Evolutionary conservation across 2,113 vertebrate species (phyloP), one percentile per base, ranked within the genome.

Genomic region (Procapra przewalskii): DNA sequence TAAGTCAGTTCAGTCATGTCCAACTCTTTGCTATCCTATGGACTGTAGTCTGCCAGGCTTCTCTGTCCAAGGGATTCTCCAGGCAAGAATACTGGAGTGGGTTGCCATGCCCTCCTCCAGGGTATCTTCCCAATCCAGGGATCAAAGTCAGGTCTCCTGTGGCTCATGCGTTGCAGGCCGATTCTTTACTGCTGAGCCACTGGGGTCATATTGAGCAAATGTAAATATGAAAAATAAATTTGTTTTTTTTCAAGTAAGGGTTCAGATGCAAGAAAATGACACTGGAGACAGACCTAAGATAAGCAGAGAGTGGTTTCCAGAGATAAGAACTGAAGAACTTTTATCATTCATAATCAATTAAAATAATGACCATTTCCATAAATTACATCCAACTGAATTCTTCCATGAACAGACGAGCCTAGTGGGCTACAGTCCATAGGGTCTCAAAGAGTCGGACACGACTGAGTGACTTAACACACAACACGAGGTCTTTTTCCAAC

Each of bases 141-240:
- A 71, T 21, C 1, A 0, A 71, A 71, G 64, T 36, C n/a, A 71
- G 4, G 2, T 36, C 64, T 71, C 17, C n/a, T 71, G 19, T 36
- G 5, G n/a, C 64, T 71, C 64, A 36, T 71, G n/a, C 2, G 0
- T 23, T 71, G 17, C n/a, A 36, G n/a, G n/a, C 1, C 0, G n/a
- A 71, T 71, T 71, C 9, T 71, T 71, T 12, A 71, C 19, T 21
- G 1, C n/a, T 71, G 64, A 71, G 19, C 64, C 64, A 71, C 9
- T 36, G n/a, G 19, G 19, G 29, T 55, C 25, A 87, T 57, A 36
- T 77, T 50, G 11, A 87, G 27, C 25, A 60, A 50, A 60, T 50
- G 11, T 31, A 60, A 31, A 87, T 60, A 16, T 52, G 33, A 77
- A 59, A 12, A 50, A 45, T 48, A n/a, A 54, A 29, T 40, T 55